Base-by-base conservation (phyloP, 2,113 vertebrate species). In the Corythornis madagascariensis region DNA sequence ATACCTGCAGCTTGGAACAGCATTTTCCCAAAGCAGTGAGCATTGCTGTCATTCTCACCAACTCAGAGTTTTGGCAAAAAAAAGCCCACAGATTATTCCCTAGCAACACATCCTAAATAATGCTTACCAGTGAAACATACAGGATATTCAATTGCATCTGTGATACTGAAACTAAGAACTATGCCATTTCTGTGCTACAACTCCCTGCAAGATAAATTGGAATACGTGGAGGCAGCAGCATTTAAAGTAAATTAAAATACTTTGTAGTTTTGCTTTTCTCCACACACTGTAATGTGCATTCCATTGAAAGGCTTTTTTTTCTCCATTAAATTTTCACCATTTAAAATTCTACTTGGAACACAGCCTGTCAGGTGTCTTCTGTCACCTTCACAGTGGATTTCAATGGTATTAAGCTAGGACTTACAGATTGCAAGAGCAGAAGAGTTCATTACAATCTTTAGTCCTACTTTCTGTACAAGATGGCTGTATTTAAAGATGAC, bases 211-310 rank as follows among this genome's bases (percentile, higher is more conserved):
- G 70, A 90, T 61, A 81, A 88, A 81, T 60, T 52, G 1, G 2
- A 71, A 61, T 55, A 45, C 29, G 16, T 4, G 0, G 48, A 35
- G 40, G 16, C 43, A 88, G 40, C 13, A 81, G 16, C 53, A 48
- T 72, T 93, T 93, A 53, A 90, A 67, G 19, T 15, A 77, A 88
- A 94, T 86, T 74, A 64, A 83, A 95, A 90, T 16, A 21, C 31
- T 83, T 47, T 7, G 26, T 53, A 83, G 65, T 55, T 81, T 28
- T 56, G 28, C 13, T 86, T 91, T 77, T 81, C 0, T 1, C 16
- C 40, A 47, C 55, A 19, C 1, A 7, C 24, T 47, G 26, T 71
- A 43, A 80, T 40, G 33, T 29, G 57, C 29, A 12, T 66, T 63
- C 14, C 25, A 16, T 67, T 89, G 63, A 66, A 72, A 91, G 16